Percentiles rank a stretch among this genome's conserved stretches.
Conservation (phyloP, 2,113 vertebrate genomes). For the Halcyon malimbica region DNA sequence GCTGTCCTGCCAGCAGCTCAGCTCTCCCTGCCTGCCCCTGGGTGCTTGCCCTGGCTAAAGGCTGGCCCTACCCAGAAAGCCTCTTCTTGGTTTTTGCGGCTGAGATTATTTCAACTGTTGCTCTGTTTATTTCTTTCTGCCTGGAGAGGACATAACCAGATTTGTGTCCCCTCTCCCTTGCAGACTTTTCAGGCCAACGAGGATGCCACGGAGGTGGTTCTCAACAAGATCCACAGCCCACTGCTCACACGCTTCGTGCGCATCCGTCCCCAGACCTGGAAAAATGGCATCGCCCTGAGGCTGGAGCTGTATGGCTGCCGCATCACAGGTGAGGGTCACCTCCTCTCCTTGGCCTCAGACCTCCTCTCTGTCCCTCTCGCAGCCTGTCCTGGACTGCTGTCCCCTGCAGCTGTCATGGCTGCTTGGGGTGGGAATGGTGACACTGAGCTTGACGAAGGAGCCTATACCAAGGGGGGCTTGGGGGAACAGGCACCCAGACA, state of each 20-base stretch:
- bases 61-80: neutral
- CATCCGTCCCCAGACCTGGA: slow-evolving; percentile 92
- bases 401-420: neutral
- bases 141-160: neutral
- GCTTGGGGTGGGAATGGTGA: neutral
- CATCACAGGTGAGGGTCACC: slow-evolving; percentile 85
- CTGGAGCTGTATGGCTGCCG: slow-evolving; percentile 96
- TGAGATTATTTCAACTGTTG: neutral
- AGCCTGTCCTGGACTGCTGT: neutral
- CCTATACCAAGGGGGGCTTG: fast-evolving
- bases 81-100: neutral
- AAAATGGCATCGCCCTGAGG: slow-evolving; percentile 90
- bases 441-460: neutral
- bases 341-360: neutral
- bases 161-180: neutral
- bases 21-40: neutral
- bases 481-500: neutral
- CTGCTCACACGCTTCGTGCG: slow-evolving; percentile 92
- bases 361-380: neutral
- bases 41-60: neutral
- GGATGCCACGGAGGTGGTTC: slow-evolving; percentile 90
- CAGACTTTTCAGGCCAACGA: slow-evolving; percentile 93
- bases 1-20: neutral
- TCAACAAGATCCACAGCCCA: slow-evolving; percentile 91
- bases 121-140: neutral